These are phyloP conservation scores for Ligdia adustata DNA, from an alignment of 2,888 invertebrate species.

Conservation along the genomic window DNA sequence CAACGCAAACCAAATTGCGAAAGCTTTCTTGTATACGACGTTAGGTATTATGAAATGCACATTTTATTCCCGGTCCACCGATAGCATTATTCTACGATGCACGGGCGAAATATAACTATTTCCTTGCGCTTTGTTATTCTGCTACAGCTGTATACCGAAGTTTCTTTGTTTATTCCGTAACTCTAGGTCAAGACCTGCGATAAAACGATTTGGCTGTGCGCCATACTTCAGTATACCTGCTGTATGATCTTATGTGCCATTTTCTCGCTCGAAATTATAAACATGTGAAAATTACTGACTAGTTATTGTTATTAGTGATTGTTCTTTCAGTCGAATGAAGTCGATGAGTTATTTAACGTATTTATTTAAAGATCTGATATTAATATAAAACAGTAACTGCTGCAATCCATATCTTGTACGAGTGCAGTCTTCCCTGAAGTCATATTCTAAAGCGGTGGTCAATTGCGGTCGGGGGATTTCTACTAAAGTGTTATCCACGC, in stretches of 20 bases:
- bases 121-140: constrained; percentile 42
- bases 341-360: no score
- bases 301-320: no score
- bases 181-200: constrained; percentile 71
- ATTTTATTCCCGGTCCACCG: constrained; percentile 33
- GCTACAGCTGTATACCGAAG: constrained; percentile 26
- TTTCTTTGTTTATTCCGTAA: constrained; percentile 36
- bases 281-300: constrained; percentile 2
- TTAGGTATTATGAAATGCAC: constrained; percentile 25
- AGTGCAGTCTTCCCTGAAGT: no score
- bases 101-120: constrained; percentile 35
- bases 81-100: constrained; percentile 29
- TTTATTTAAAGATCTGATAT: no score
- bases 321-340: no score
- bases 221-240: constrained; percentile 38
- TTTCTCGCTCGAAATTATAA: constrained; percentile 22
- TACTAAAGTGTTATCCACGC: no score
- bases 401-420: no score
- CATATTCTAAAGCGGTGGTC: no score
- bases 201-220: constrained; percentile 57
- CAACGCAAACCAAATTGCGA: constrained; percentile 3
- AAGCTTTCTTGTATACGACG: constrained; percentile 4
- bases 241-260: constrained; percentile 33
- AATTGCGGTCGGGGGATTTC: no score
- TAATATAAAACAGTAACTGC: no score